Evolutionary conservation across 2,888 invertebrate species (phyloP).

Genomic region (Cybosia mesomella): DNA sequence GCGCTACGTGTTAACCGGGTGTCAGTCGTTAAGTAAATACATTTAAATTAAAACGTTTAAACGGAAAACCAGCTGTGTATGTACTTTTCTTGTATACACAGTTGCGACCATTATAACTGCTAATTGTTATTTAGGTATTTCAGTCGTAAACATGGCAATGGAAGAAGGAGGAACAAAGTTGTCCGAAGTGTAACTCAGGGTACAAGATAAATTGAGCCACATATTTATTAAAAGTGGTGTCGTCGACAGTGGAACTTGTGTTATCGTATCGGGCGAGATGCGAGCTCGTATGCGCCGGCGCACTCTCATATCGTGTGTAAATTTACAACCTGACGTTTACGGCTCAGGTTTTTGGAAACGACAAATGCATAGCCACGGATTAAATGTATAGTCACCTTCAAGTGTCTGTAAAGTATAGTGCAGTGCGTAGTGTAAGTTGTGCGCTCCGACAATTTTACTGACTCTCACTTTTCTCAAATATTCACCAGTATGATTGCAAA

Average conservation of each 20-base stretch:
- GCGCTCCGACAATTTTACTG: slow-evolving; percentile 65
- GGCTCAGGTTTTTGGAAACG: slow-evolving; percentile 81
- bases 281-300: slow-evolving; percentile 71
- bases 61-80: neutral
- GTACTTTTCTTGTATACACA: slow-evolving; percentile 27
- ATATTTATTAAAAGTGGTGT: slow-evolving; percentile 79
- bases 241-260: slow-evolving; percentile 75
- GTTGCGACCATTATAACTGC: slow-evolving; percentile 32
- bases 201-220: slow-evolving; percentile 78
- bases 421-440: slow-evolving; percentile 63
- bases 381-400: slow-evolving; percentile 70
- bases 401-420: slow-evolving; percentile 65
- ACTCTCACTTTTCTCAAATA: slow-evolving; percentile 70
- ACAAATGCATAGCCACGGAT: slow-evolving; percentile 74
- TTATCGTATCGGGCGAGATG: slow-evolving; percentile 81
- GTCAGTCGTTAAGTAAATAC: neutral
- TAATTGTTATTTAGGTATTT: slow-evolving; percentile 47
- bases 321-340: slow-evolving; percentile 79
- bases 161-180: slow-evolving; percentile 54
- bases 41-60: slow-evolving; percentile 2
- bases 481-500: slow-evolving; percentile 68
- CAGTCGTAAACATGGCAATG: slow-evolving; percentile 43
- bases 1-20: slow-evolving; percentile 7
- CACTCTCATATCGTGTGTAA: slow-evolving; percentile 75
- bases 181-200: slow-evolving; percentile 70